Evolutionary conservation across 2,113 vertebrate genomes (phyloP), one percentile per base, ranked within the genome.

Genomic region (Elaphurus davidianus): DNA sequence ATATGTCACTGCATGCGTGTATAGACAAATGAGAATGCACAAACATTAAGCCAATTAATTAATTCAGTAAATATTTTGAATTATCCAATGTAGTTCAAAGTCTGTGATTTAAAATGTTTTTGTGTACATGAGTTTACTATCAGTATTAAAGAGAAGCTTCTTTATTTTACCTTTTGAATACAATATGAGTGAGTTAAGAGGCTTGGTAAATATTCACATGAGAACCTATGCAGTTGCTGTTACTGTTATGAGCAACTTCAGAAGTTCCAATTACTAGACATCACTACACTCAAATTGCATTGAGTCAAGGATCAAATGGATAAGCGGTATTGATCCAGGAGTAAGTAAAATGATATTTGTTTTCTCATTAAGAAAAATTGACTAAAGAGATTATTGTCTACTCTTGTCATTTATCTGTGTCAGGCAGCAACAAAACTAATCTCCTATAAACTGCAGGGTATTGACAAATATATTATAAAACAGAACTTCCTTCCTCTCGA

Each of bases 131-230:
- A 36, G 4, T 64, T 33, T 76, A 3, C 47, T 84, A 5, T 94
- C 45, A 76, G 1, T 81, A 92, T 3, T 71, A 23, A 54, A 59
- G 84, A 60, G 4, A 21, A 87, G 13, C 3, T 54, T 87, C 27
- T 90, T 93, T 71, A 85, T 82, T 88, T 91, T 96, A 59, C 45
- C n/a, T 60, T 94, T 17, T 60, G 84, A 87, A 83, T 84, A 52
- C 16, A 64, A 50, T 79, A 21, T 19, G 16, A 81, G 17, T 17
- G n/a, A 40, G 0, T 76, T 40, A 87, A 76, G n/a, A 96, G 30
- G 11, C 3, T 57, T 95, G 40, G 17, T 60, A 45, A 79, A 74
- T 55, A 21, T 45, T 57, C 67, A 52, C 36, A 83, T 30, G 6
- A 60, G 59, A 6, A 7, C 7, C 36, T n/a, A 43, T 1, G 10